Base-by-base conservation (phyloP, 2,888 invertebrate species). In the Aleiodes alternator region DNA sequence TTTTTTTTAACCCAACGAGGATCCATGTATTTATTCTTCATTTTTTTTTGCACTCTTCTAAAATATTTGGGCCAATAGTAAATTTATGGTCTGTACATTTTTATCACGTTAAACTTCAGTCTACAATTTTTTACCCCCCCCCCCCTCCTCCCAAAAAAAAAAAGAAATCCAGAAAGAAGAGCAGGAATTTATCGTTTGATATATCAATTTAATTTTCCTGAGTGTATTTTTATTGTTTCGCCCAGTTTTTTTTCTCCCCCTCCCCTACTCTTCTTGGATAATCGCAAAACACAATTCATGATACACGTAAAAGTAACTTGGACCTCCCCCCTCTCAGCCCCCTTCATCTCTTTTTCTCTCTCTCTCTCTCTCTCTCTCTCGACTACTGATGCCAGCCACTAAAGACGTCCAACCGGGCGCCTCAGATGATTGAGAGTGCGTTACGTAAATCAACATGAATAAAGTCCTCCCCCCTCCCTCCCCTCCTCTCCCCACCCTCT, bases 201-300 rank as follows among this genome's bases (percentile, higher is more conserved):
- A 80, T 81, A 84, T 82, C 82, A 84, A 84, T 84, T 84, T 82
- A 80, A 84, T 83, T 83, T 83, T 80, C 82, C 81, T 81, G 75
- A 84, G 82, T 84, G 82, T 84, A 83, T 83, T 84, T 82, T 83
- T 84, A 83, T 82, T 69, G 78, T 48, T n/a, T 14, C 6, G 12
- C 4, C 9, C 23, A 23, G 48, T 48, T 16, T 11, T 16, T 64
- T 43, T 43, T 3, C 6, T 34, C 34, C 6, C 6, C 34, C 6
- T 4, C 34, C 34, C 34, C 5, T 23, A 1, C 23, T 23, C 23
- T 23, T 23, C 23, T 38, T 43, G 48, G 8, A 34, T 64, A 64
- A 64, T 64, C 64, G 48, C 64, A 64, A 64, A 64, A 64, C 48
- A 3, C 64, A 64, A 64, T 64, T 64, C 64, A 23, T 43, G 9